Base-by-base conservation (phyloP, 2,888 invertebrate species). In the Seira musarum region DNA sequence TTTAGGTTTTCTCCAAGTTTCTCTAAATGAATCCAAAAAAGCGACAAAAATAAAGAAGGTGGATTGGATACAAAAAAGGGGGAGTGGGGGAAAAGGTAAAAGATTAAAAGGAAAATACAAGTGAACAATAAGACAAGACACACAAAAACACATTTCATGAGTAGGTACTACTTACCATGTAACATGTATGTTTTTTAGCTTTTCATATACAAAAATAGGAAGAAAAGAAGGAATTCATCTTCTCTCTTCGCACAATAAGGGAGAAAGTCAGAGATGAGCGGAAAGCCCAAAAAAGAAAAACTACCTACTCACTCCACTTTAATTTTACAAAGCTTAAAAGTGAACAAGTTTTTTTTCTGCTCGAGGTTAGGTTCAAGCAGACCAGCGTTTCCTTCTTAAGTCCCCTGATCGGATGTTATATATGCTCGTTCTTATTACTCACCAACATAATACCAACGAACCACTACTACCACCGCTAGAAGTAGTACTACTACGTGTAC, bases 311-410 rank as follows among this genome's bases (percentile, higher is more conserved):
- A 5, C 40, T 40, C 40, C 67, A 57, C 72, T 72, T 78, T 78
- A 78, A 78, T 78, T 78, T 71, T 65, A 78, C 78, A 78, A 78
- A 78, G 72, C 67, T 66, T 46, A 77, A 30, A 40, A 40, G 40
- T 40, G 40, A 40, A 13, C 40, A 40, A 40, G 40, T 40, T 40
- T 13, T 40, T 40, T 40, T 40, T 40, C 40, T 64, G 69, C 69
- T 69, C 40, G 24, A 17, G 53, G 46, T 72, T 72, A 17, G 64
- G 64, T n/a, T n/a, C n/a, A n/a, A n/a, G n/a, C n/a, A n/a, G n/a
- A n/a, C 65, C 71, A 71, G 70, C 77, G 71, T 71, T 71, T 71
- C 77, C 64, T 65, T 25, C 25, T 77, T 66, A 24, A 57, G 64
- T 69, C 63, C 35, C 35, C 46, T 69, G 35, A 61, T 40, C 40